Evolutionary conservation across 2,113 vertebrate species (phyloP), one percentile per base, ranked within the genome.

Genomic region (Theristicus caerulescens): DNA sequence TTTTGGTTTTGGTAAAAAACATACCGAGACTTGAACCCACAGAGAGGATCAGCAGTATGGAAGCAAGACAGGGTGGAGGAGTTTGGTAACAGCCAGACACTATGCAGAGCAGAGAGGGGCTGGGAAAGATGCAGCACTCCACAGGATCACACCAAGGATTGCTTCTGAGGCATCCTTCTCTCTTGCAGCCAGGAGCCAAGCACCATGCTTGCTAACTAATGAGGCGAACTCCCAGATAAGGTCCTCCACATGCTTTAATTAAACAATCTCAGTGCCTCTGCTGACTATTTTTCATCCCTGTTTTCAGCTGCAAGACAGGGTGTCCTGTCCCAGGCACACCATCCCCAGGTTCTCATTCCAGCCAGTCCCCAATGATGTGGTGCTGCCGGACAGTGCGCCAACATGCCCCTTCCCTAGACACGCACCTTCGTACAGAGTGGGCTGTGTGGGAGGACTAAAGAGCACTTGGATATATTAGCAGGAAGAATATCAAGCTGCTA

Each of bases 401-500:
- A 0, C 3, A 0, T 9, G 32, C 7, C 54, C 32, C n/a, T 32
- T 38, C 62, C 49, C 52, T 13, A 16, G 55, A 25, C 26, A 10
- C 0, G 0, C 22, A 17, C 54, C 31, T 77, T 19, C 0, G 0
- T 3, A 0, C 25, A 13, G 40, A 46, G 7, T 16, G 10, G 32
- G 13, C 51, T 20, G 2, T 0, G 0, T 3, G 55, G 70, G 51
- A 57, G 38, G 27, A 21, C 6, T 9, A 21, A 32, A 34, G 29
- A 59, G 13, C 65, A 16, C 62, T 32, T 47, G 82, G 52, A 6
- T 25, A 0, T 11, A 9, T 46, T 1, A 49, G 21, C 73, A 87
- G 70, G 57, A 59, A 22, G 54, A 88, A 42, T 25, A n/a, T 9
- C 42, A 25, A 55, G 54, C 11, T 74, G 51, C 78, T 76, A 1